Conservation (phyloP, 2,888 invertebrate genomes). For the Cryptosula pallasiana region DNA sequence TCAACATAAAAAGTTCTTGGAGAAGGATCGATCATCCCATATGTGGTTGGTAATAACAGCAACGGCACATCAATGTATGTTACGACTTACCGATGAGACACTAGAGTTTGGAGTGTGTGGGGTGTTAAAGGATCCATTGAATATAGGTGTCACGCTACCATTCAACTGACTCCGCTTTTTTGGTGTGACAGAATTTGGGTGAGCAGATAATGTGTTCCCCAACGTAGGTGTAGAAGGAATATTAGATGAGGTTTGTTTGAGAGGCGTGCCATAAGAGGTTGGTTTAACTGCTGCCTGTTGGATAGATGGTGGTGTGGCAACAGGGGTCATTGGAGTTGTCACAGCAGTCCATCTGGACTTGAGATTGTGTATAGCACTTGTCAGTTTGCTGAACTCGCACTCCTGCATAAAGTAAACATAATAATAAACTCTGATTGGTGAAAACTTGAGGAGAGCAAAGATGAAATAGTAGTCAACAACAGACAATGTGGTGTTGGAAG, state of each 20-base stretch:
- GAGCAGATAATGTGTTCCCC: not conserved
- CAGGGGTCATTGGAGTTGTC: conserved; percentile 5
- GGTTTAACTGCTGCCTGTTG: conserved; percentile 19
- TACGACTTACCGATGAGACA: not conserved
- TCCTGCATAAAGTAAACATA: not conserved
- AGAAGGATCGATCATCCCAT: too few relatives aligned
- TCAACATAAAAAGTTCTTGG: too few relatives aligned
- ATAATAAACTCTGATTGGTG: too few relatives aligned
- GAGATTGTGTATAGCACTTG: conserved; percentile 5
- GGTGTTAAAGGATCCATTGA: not conserved
- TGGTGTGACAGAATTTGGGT: not conserved
- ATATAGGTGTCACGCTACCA: not conserved
- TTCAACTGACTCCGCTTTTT: not conserved
- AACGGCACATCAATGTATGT: too few relatives aligned
- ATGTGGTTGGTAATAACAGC: too few relatives aligned
- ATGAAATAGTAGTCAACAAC: too few relatives aligned
- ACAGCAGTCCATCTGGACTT: conserved; percentile 19
- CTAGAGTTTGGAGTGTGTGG: conserved; percentile 13
- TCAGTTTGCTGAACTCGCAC: conserved; percentile 20
- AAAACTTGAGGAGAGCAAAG: too few relatives aligned
- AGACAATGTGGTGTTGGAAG: too few relatives aligned
- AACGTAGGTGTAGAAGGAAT: not conserved
- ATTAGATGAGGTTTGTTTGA: not conserved
- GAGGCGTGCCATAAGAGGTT: not conserved
- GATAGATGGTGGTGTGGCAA: not conserved